Evolutionary conservation across 2,888 invertebrate genomes (phyloP), one percentile per base, ranked within the genome.

Genomic region (Agrenia bidenticulata): DNA sequence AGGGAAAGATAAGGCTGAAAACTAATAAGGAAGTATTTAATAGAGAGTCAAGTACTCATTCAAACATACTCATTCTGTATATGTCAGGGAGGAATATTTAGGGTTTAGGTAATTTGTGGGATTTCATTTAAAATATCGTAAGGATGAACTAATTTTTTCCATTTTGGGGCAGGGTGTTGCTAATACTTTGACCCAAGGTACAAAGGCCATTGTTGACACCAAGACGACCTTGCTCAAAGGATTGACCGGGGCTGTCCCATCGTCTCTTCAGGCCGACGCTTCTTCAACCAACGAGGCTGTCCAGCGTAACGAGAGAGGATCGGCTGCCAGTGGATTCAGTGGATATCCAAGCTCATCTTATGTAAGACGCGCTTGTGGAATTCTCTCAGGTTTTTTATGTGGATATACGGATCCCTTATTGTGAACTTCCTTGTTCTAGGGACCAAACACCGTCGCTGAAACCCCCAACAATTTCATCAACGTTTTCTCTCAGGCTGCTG

Each of bases 401-500:
- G 15, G 39, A 11, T 7, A 39, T 39, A 39, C 15, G 39, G 9
- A 11, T 39, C 9, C 9, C 39, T 39, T 39, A 39, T 11, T 39
- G 39, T 11, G 9, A 11, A 11, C 39, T 39, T 11, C 39, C 7
- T 39, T 45, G n/a, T 45, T 45, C 27, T 45, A 75, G 74, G 76
- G 76, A 67, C 72, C 76, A 57, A 76, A 72, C 65, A 72, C 74
- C 37, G 73, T 68, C 27, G 74, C 73, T 54, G 76, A 76, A 67
- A 76, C 76, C 45, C 76, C 76, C 51, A 74, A 73, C 74, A 76
- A 74, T 73, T 76, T 76, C 63, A 73, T 76, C 69, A 76, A 76
- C 63, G 76, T 76, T 59, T 76, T 76, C 72, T 76, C 76, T 60
- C 76, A 76, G 65, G 76, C 76, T 66, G 76, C 76, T 49, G 76